A percentile compares a stretch with the other conserved stretches of the same genome.
phyloP scores from a whole-genome alignment of 1,140 invertebrate genomes.

The Arctopsyche grandis region DNA sequence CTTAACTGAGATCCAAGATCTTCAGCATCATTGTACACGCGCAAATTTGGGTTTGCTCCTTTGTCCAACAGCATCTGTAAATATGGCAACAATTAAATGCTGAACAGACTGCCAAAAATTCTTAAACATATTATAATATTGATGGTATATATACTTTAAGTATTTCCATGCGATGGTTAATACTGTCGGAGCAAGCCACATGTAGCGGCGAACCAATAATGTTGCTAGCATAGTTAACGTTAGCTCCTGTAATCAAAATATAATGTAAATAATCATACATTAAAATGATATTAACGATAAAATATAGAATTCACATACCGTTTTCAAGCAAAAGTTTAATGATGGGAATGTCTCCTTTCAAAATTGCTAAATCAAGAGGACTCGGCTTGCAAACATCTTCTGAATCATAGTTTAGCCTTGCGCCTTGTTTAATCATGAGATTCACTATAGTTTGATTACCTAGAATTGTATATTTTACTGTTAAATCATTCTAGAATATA shows the following conservation, averaged over 20 bases:
- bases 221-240: slow-evolving; percentile 83
- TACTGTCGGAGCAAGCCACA: slow-evolving; percentile 86
- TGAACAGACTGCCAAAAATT: not conserved
- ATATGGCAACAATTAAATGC: not conserved
- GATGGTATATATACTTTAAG: slow-evolving; percentile 61
- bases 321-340: slow-evolving; percentile 75
- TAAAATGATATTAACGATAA: not conserved
- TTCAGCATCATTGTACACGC: slow-evolving; percentile 78
- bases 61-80: slow-evolving; percentile 76
- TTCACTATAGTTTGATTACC: slow-evolving; percentile 80
- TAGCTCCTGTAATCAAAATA: slow-evolving; percentile 69
- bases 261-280: slow-evolving; percentile 16
- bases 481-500: not conserved
- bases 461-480: slow-evolving; percentile 47
- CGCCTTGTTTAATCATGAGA: slow-evolving; percentile 84
- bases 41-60: slow-evolving; percentile 82
- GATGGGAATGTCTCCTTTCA: slow-evolving; percentile 81
- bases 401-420: slow-evolving; percentile 72
- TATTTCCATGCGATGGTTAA: slow-evolving; percentile 77
- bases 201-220: slow-evolving; percentile 87
- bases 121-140: not conserved
- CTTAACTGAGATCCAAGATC: slow-evolving; percentile 71
- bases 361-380: slow-evolving; percentile 84
- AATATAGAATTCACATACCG: slow-evolving; percentile 64
- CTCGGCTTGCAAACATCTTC: slow-evolving; percentile 82